Percentiles rank a stretch among this genome's conserved stretches.
These are phyloP conservation scores for Sebastes jordani DNA, from an alignment of 2,797 vertebrate genomes.

Conservation along the genomic window DNA sequence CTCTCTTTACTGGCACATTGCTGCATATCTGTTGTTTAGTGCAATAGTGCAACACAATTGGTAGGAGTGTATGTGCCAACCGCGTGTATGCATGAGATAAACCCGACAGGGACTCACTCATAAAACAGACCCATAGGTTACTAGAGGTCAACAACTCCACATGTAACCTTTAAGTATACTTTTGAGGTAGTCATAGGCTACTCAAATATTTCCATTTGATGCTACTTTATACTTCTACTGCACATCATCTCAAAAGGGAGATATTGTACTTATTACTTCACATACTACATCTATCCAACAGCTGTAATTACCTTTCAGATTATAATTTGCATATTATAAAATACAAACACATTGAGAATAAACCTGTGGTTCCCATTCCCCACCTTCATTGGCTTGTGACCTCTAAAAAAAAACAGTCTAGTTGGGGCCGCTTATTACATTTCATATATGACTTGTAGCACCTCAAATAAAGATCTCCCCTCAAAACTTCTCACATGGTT, in stretches of 20 bases:
- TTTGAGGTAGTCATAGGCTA: neutral
- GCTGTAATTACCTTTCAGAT: neutral
- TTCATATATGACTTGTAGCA: fast-evolving
- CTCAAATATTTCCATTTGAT: neutral
- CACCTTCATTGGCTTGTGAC: neutral
- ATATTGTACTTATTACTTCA: neutral
- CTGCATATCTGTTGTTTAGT: neutral
- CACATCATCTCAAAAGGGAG: too few species aligned
- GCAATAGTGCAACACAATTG: neutral
- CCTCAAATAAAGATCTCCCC: neutral
- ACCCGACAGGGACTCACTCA: neutral
- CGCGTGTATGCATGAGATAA: neutral
- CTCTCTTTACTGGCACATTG: neutral
- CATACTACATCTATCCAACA: neutral
- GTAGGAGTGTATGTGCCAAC: neutral
- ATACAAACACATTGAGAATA: neutral
- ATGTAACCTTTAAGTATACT: neutral
- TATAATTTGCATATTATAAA: neutral
- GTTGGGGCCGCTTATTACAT: fast-evolving
- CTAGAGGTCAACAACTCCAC: neutral
- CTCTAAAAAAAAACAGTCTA: neutral
- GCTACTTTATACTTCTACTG: neutral
- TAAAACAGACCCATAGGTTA: neutral
- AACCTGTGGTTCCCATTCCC: neutral
- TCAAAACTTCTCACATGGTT: neutral